Evolutionary conservation across 1,140 invertebrate species (phyloP).

Genomic region (Sitobion miscanthi): DNA sequence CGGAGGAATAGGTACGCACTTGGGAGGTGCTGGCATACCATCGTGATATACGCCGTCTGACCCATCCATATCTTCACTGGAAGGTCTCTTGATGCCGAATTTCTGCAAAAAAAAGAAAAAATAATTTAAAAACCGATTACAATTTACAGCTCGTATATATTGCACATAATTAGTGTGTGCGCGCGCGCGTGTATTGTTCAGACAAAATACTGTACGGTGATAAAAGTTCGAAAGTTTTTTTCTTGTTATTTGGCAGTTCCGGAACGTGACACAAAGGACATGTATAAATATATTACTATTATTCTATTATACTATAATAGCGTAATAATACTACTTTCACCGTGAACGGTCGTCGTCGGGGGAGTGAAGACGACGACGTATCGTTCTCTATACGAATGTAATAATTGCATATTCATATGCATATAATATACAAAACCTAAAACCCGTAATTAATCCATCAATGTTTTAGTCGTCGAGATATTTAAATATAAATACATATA

Average conservation of each 20-base stretch:
- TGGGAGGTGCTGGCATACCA: slow-evolving; percentile 31
- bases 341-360: neutral
- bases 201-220: neutral
- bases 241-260: slow-evolving; percentile 14
- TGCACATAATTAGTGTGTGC: neutral
- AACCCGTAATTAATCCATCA: slow-evolving; percentile 12
- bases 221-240: slow-evolving; percentile 37
- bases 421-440: neutral
- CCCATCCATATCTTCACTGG: slow-evolving; percentile 47
- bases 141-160: neutral
- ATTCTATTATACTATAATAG: neutral
- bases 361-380: slow-evolving; percentile 2
- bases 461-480: neutral
- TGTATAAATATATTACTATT: neutral
- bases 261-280: slow-evolving; percentile 33
- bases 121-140: neutral
- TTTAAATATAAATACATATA: neutral
- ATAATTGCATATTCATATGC: neutral
- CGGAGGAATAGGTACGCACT: slow-evolving; percentile 27
- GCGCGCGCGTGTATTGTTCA: neutral
- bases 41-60: slow-evolving; percentile 32
- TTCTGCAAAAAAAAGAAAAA: slow-evolving; percentile 22
- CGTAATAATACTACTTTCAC: slow-evolving; percentile 31
- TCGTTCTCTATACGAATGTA: neutral
- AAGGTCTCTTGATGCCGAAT: slow-evolving; percentile 42